Conservation (phyloP, 2,888 invertebrate genomes). For the Acrocyrtus sp. region DNA sequence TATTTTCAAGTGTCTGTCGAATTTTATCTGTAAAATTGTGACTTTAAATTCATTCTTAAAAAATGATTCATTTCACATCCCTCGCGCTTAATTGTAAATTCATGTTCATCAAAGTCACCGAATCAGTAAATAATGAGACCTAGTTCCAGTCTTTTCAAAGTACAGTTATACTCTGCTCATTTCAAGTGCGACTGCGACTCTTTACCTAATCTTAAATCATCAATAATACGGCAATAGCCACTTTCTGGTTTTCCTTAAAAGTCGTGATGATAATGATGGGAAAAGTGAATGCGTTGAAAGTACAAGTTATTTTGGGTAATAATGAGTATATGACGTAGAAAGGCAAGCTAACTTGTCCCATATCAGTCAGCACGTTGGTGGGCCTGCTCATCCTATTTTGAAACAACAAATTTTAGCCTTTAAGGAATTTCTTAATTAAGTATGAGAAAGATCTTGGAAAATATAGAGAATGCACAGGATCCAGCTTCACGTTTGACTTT, state of each 20-base stretch:
- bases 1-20: too few species aligned
- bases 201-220: not conserved
- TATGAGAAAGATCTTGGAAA: constrained; percentile 3
- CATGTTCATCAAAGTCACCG: constrained; percentile 14
- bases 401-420: constrained; percentile 30
- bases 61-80: too few species aligned
- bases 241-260: too few species aligned
- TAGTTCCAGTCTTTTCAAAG: constrained; percentile 30
- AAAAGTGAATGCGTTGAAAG: too few species aligned
- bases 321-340: too few species aligned
- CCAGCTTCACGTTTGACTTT: constrained; percentile 21
- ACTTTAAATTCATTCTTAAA: too few species aligned
- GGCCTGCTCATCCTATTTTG: constrained; percentile 33
- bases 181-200: constrained; percentile 28
- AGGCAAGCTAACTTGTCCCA: constrained; percentile 29
- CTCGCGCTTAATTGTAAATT: constrained; percentile 41
- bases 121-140: constrained; percentile 15
- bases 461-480: too few species aligned
- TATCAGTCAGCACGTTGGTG: constrained; percentile 45
- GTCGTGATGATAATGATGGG: too few species aligned
- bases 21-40: too few species aligned
- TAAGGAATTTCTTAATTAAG: constrained; percentile 45
- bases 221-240: too few species aligned
- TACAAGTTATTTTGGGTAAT: too few species aligned
- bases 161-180: constrained; percentile 22